Base-by-base conservation (phyloP, 35 echinoderm and acorn worm genomes). In the Stichopus chloronotus region DNA sequence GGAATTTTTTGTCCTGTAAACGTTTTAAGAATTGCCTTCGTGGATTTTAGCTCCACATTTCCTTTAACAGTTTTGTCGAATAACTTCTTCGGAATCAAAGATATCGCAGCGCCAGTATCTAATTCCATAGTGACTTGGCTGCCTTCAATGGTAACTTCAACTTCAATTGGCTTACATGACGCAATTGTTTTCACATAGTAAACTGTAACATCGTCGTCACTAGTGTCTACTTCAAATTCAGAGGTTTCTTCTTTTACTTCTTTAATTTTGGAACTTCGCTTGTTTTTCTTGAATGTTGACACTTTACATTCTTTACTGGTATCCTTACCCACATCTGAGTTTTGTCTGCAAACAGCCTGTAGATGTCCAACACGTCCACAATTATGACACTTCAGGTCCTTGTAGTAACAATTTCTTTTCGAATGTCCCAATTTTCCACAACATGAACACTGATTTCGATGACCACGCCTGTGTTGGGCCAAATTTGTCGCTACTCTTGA, bases 91-190 rank as follows among this genome's bases (percentile, higher is more conserved):
- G 71, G 89, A 91, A 78, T n/a, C n/a, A n/a, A n/a, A n/a, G n/a
- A n/a, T n/a, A n/a, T n/a, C n/a, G n/a, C n/a, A n/a, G n/a, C n/a
- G n/a, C n/a, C n/a, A n/a, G n/a, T n/a, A n/a, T n/a, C n/a, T n/a
- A n/a, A n/a, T n/a, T n/a, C n/a, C n/a, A 78, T 79, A 91, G 30
- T 13, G 76, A 91, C 9, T 17, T 53, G 2, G 11, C 25, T 78
- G 86, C n/a, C n/a, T 53, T 88, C 86, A 72, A 71, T 69, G 22
- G 8, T 60, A 88, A 88, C 86, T 72, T 52, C 3, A 71, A 71
- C 59, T 72, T 88, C 86, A 88, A 88, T 88, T 88, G 86, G 86
- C 43, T 88, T 69, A 30, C 59, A 4, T 88, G 86, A 88, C 59
- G 8, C 60, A 88, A 88, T 11, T 68, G 58, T 52, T 72, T 71